Evolutionary conservation across 2,888 invertebrate genomes (phyloP).

Genomic region (Catocala nupta): DNA sequence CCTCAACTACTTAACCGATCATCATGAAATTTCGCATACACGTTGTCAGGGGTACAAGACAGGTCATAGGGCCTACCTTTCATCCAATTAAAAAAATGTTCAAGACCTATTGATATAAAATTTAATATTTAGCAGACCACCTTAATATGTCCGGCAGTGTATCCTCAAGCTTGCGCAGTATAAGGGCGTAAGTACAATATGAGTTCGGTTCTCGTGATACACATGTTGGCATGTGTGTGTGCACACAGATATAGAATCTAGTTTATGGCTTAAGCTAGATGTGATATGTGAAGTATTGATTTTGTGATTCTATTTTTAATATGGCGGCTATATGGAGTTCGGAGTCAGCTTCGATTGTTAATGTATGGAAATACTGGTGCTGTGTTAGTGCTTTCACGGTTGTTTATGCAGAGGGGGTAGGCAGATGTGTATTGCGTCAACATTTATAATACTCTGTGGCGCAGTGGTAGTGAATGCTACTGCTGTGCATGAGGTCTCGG

Average conservation of each 20-base stretch:
- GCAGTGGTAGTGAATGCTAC: too few species aligned
- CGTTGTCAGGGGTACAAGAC: too few species aligned
- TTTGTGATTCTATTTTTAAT: slow-evolving; percentile 19
- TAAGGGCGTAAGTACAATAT: slow-evolving; percentile 86
- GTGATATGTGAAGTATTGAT: slow-evolving; percentile 21
- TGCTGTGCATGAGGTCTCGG: too few species aligned
- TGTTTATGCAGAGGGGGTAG: too few species aligned
- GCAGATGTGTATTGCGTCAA: too few species aligned
- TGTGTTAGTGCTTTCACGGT: not conserved
- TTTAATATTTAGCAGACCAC: slow-evolving; percentile 12
- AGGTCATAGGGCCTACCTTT: too few species aligned
- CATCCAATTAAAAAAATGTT: too few species aligned
- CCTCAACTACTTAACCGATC: too few species aligned
- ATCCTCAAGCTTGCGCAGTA: slow-evolving; percentile 69
- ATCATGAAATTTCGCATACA: too few species aligned
- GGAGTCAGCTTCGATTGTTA: not conserved
- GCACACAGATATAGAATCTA: slow-evolving; percentile 49
- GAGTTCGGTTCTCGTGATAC: slow-evolving; percentile 77
- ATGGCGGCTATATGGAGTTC: not conserved
- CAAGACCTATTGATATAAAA: not conserved
- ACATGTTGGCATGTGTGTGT: slow-evolving; percentile 65
- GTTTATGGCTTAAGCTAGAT: slow-evolving; percentile 45
- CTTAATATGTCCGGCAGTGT: slow-evolving; percentile 60
- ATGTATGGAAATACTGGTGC: not conserved
- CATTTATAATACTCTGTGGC: too few species aligned